Conservation (phyloP, 2,797 vertebrate species). For the Rhabdophis nuchalis region DNA sequence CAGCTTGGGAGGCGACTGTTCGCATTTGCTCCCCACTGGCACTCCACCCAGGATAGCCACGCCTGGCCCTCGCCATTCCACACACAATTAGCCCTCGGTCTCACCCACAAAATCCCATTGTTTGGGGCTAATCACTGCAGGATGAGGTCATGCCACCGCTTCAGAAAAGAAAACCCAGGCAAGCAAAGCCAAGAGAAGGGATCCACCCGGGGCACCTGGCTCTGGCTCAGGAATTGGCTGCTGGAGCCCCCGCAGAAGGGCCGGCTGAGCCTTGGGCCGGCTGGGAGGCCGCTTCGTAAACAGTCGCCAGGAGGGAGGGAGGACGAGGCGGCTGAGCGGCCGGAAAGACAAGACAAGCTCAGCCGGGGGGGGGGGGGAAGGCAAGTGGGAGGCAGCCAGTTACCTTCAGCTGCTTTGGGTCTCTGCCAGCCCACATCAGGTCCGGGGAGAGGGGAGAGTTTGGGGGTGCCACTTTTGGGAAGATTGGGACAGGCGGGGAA, state of each 20-base stretch:
- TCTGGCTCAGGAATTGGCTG: conserved; percentile 34
- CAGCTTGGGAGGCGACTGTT: too few relatives aligned
- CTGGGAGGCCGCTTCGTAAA: conserved; percentile 67
- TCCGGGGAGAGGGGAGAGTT: not conserved
- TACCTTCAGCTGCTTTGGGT: not conserved
- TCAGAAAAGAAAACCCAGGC: conserved; percentile 18
- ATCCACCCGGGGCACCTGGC: conserved; percentile 3
- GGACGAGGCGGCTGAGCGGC: conserved; percentile 61
- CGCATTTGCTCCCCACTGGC: not conserved
- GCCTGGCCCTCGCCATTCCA: not conserved
- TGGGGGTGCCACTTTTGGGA: not conserved
- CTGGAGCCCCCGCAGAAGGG: conserved; percentile 52
- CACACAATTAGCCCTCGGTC: conserved; percentile 26
- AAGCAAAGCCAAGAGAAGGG: not conserved
- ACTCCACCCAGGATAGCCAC: not conserved
- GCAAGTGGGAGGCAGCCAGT: not conserved
- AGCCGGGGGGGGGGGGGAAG: conserved; percentile 26
- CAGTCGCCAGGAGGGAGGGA: conserved; percentile 63
- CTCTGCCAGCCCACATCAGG: too few relatives aligned
- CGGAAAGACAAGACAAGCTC: conserved; percentile 67
- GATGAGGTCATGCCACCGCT: conserved; percentile 28
- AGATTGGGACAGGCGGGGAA: not conserved
- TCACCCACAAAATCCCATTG: not conserved
- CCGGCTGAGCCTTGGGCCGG: conserved; percentile 75
- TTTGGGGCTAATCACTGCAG: conserved; percentile 4